phyloP scores from a whole-genome alignment of 1,140 invertebrate genomes.

The Hormaphis cornu region DNA sequence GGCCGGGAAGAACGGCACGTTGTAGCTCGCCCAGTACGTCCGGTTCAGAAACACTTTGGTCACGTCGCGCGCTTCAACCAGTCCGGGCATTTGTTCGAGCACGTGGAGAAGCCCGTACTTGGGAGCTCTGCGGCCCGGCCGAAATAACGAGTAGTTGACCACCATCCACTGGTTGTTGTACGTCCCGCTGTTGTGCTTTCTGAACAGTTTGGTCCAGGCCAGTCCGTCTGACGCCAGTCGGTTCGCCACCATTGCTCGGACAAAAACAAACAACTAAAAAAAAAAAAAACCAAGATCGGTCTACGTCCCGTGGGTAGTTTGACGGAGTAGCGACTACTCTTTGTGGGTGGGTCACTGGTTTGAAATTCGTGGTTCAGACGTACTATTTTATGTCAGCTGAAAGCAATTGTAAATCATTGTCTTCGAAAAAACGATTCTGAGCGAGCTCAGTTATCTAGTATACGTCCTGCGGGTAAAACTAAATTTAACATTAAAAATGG shows the following conservation, averaged over 20 bases:
- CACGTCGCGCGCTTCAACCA: constrained; percentile 22
- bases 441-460: no score
- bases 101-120: not conserved
- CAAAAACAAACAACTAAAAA: constrained; percentile 59
- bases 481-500: no score
- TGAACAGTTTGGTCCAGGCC: constrained; percentile 58
- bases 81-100: constrained; percentile 1
- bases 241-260: constrained; percentile 74
- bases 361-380: no score
- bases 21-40: constrained; percentile 66
- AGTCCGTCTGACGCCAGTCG: constrained; percentile 59
- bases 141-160: constrained; percentile 6
- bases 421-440: no score
- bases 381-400: no score
- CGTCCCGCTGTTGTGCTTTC: constrained; percentile 65
- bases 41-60: constrained; percentile 39
- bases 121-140: not conserved
- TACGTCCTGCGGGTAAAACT: no score
- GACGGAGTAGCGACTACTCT: no score
- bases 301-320: no score
- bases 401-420: no score
- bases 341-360: no score
- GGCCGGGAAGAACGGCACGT: constrained; percentile 56
- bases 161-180: constrained; percentile 75
- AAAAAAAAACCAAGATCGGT: not conserved